Conservation (phyloP, 2,888 invertebrate species). For the Heliconius hortense region DNA sequence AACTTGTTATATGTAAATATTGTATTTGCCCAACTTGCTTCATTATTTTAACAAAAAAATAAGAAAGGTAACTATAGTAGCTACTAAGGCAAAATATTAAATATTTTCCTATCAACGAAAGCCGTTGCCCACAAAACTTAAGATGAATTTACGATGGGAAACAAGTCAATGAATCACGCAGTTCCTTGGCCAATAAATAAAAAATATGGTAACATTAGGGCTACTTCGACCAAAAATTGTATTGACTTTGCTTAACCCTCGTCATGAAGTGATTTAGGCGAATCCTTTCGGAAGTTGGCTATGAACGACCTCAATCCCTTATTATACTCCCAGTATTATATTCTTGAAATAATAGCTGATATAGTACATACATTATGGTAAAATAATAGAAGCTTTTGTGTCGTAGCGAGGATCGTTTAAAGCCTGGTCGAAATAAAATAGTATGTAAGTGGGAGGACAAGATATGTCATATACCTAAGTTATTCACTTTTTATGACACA, state of each 20-base stretch:
- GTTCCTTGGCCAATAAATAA: constrained; percentile 26
- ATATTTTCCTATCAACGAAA: constrained; percentile 9
- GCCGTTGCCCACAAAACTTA: constrained; percentile 1
- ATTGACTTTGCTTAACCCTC: constrained; percentile 31
- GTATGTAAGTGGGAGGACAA: not conserved
- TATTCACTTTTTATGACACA: too few species aligned
- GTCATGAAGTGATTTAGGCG: constrained; percentile 31
- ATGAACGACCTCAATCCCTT: constrained; percentile 18
- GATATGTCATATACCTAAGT: not conserved
- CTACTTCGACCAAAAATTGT: constrained; percentile 28
- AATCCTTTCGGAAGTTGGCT: constrained; percentile 24
- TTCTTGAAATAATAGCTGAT: constrained; percentile 18
- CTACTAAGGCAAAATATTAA: not conserved
- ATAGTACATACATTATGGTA: constrained; percentile 9
- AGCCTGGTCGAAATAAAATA: not conserved
- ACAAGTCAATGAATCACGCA: constrained; percentile 24
- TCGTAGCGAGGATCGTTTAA: constrained; percentile 3
- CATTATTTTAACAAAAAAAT: not conserved
- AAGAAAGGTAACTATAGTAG: not conserved
- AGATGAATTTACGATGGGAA: constrained; percentile 24
- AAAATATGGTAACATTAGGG: constrained; percentile 27
- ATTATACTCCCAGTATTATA: constrained; percentile 20
- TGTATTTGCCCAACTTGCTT: too few species aligned
- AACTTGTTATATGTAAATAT: too few species aligned
- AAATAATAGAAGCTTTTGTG: constrained; percentile 8